These are phyloP conservation scores for Helarctos malayanus DNA, from an alignment of 2,797 vertebrate genomes.

Conservation along the genomic window DNA sequence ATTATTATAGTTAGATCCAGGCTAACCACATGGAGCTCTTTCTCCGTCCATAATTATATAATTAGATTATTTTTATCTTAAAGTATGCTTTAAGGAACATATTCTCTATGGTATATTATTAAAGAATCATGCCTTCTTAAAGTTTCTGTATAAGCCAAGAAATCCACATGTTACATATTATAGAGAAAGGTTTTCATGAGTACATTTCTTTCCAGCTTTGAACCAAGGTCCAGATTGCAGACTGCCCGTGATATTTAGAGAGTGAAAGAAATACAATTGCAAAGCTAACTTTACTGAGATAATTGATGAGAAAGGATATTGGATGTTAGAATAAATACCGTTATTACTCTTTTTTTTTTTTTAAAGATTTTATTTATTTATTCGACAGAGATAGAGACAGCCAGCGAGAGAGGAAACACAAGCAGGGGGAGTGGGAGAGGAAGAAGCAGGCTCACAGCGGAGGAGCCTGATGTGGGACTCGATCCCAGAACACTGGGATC, in stretches of 20 bases:
- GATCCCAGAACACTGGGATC: too few relatives aligned
- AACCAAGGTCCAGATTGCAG: slow-evolving; percentile 43
- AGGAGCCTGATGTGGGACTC: too few relatives aligned
- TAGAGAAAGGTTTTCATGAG: neutral
- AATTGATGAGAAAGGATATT: slow-evolving; percentile 69
- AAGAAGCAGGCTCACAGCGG: too few relatives aligned
- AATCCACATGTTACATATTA: slow-evolving; percentile 74
- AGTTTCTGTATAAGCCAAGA: slow-evolving; percentile 53
- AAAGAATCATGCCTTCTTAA: slow-evolving; percentile 76
- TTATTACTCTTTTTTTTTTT: slow-evolving; percentile 55
- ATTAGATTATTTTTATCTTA: slow-evolving; percentile 79
- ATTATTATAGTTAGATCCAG: slow-evolving; percentile 19
- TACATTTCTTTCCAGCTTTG: slow-evolving; percentile 54
- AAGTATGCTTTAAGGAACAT: slow-evolving; percentile 55
- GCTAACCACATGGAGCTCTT: slow-evolving; percentile 63
- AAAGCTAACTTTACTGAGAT: slow-evolving; percentile 56
- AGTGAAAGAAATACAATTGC: slow-evolving; percentile 55
- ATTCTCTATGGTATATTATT: slow-evolving; percentile 73
- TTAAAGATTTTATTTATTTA: too few relatives aligned
- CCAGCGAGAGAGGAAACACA: too few relatives aligned
- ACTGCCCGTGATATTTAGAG: slow-evolving; percentile 57
- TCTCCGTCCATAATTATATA: slow-evolving; percentile 67
- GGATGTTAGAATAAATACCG: slow-evolving; percentile 52
- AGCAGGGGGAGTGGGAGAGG: too few relatives aligned
- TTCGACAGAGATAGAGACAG: too few relatives aligned